These are phyloP conservation scores for Amazonetta brasiliensis DNA, from an alignment of 2,797 vertebrate genomes.

Conservation along the genomic window DNA sequence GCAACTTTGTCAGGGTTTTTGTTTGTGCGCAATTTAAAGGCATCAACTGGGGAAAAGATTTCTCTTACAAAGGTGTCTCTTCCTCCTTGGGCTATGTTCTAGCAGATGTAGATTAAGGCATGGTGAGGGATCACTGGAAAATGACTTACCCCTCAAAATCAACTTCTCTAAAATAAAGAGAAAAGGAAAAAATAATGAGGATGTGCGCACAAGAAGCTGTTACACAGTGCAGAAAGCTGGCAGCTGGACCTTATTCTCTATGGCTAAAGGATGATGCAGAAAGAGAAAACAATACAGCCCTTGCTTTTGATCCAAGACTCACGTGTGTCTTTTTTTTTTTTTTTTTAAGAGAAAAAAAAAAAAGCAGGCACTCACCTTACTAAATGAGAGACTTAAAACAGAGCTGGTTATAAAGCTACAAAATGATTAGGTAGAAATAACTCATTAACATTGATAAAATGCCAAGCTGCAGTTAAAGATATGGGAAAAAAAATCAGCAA, in stretches of 20 bases:
- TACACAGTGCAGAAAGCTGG: neutral
- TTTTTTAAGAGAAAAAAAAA: neutral
- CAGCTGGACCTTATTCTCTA: neutral
- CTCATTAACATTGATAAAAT: neutral
- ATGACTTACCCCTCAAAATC: neutral
- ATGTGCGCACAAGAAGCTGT: neutral
- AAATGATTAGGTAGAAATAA: neutral
- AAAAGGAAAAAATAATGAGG: neutral
- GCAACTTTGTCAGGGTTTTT: neutral
- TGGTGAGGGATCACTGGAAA: neutral
- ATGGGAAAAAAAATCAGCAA: neutral
- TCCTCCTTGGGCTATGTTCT: neutral
- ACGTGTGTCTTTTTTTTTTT: neutral
- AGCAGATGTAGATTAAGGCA: neutral
- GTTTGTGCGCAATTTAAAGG: neutral
- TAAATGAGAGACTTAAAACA: neutral
- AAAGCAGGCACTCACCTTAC: neutral
- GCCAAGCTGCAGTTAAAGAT: neutral
- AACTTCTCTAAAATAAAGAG: neutral
- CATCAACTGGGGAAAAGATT: neutral
- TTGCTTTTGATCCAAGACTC: neutral
- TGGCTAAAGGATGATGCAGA: neutral
- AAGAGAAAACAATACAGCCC: neutral
- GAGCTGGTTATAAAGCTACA: neutral
- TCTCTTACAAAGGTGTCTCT: neutral